These are phyloP conservation scores for Leuciscus idus DNA, from an alignment of 2,113 vertebrate genomes.

Conservation along the genomic window DNA sequence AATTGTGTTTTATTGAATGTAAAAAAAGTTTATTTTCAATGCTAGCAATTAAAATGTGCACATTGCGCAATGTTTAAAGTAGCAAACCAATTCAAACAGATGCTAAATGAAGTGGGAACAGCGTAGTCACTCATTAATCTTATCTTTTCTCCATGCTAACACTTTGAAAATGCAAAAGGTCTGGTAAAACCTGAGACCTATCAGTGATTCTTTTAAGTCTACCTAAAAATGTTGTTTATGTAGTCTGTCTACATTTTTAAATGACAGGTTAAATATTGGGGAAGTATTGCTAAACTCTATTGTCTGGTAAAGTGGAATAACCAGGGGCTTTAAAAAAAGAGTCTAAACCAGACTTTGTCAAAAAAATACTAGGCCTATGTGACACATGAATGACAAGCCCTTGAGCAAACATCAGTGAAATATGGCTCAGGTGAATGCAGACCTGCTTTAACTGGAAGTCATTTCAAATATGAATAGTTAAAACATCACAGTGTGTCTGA, in stretches of 20 bases:
- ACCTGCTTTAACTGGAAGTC: not conserved
- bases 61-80: not conserved
- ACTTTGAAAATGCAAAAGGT: not conserved
- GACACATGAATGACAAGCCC: not conserved
- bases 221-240: not conserved
- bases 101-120: not conserved
- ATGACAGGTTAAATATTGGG: not conserved
- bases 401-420: constrained; percentile 8
- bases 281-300: not conserved
- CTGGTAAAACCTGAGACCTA: not conserved
- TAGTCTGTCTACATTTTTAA: not conserved
- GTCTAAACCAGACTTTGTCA: not conserved
- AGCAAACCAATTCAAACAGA: not conserved
- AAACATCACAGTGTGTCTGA: not conserved
- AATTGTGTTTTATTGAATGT: not conserved
- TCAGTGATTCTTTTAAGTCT: not conserved
- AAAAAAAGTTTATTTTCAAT: not conserved
- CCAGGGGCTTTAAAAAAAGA: not conserved
- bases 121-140: not conserved
- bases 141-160: not conserved
- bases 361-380: not conserved
- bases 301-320: not conserved
- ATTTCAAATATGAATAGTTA: not conserved
- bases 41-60: not conserved
- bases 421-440: not conserved